Base-by-base conservation (phyloP, 2,888 invertebrate genomes). In the Tigriopus californicus region DNA sequence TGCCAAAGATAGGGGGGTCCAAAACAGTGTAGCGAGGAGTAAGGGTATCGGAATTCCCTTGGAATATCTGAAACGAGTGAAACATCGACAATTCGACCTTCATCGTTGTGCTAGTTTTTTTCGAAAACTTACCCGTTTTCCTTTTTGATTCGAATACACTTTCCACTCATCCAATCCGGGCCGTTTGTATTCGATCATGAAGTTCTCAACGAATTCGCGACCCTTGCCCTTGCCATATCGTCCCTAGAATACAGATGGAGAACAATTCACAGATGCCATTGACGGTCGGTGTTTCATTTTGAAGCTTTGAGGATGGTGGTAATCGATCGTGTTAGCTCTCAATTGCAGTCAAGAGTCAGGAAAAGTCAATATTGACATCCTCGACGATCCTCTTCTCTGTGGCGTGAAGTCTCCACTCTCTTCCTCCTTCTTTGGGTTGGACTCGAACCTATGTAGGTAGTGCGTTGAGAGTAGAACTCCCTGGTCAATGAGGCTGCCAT, bases 191-290 rank as follows among this genome's bases (percentile, higher is more conserved):
- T 72, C 71, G 60, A 75, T 64, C 61, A 70, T 65, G 65, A 71
- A 75, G 41, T 68, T 65, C 57, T 72, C 70, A 1, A 71, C 68
- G 65, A 65, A 76, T 62, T 76, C 76, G 60, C 71, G 70, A 20
- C 75, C 75, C 64, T 72, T 68, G 55, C 76, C 76, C 61, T 72
- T 72, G 20, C 74, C 75, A 64, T 72, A 75, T 15, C 76, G 68
- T n/a, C 76, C 76, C 65, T 76, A 75, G 13, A 74, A 75, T 52
- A 25, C 22, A 44, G 18, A 33, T 33, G 4, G 8, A 33, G 33
- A 33, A 33, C 33, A 33, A 3, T 33, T 33, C n/a, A n/a, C n/a
- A n/a, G n/a, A n/a, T n/a, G 33, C 4, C 33, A 33, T 33, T 33
- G 33, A 33, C 3, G 33, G 33, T 33, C 33, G 33, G 33, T 33